Evolutionary conservation across 1,140 invertebrate species (phyloP).

Genomic region (Drosophila sechellia): DNA sequence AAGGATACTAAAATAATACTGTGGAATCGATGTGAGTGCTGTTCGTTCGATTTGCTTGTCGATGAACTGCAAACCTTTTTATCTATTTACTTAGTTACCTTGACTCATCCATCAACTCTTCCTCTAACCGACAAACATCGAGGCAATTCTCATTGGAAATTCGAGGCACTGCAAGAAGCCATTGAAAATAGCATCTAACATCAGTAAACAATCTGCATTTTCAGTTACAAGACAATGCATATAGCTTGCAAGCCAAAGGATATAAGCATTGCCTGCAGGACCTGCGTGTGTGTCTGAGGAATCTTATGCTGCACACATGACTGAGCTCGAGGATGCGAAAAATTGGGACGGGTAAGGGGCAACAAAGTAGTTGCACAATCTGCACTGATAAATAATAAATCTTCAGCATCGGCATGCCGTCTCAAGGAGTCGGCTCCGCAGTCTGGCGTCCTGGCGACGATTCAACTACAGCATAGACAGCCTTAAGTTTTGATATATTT

Average conservation of each 20-base stretch:
- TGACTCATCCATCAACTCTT: conserved; percentile 22
- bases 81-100: conserved; percentile 32
- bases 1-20: conserved; percentile 12
- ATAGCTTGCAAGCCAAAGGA: conserved; percentile 49
- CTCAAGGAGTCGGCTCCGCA: conserved; percentile 11
- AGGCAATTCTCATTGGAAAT: conserved; percentile 62
- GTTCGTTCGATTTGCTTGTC: conserved; percentile 12
- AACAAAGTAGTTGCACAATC: conserved; percentile 65
- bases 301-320: conserved; percentile 70
- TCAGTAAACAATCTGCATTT: conserved; percentile 77
- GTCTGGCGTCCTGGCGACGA: conserved; percentile 36
- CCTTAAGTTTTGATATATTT: conserved; percentile 63
- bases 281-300: conserved; percentile 43
- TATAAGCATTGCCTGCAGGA: conserved; percentile 28
- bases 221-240: conserved; percentile 68
- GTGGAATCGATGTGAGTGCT: background rate
- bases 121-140: conserved; percentile 25
- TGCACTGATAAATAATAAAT: conserved; percentile 81
- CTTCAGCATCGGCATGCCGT: conserved; percentile 59
- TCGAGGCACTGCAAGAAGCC: conserved; percentile 49
- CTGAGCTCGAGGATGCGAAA: conserved; percentile 15
- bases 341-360: conserved; percentile 14
- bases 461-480: conserved; percentile 47
- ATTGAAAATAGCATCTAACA: conserved; percentile 71
- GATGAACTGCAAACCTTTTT: conserved; percentile 26